Percentiles rank a stretch among this genome's conserved stretches.
Conservation (phyloP, 1,140 invertebrate species). For the Drosophila sucinea region DNA sequence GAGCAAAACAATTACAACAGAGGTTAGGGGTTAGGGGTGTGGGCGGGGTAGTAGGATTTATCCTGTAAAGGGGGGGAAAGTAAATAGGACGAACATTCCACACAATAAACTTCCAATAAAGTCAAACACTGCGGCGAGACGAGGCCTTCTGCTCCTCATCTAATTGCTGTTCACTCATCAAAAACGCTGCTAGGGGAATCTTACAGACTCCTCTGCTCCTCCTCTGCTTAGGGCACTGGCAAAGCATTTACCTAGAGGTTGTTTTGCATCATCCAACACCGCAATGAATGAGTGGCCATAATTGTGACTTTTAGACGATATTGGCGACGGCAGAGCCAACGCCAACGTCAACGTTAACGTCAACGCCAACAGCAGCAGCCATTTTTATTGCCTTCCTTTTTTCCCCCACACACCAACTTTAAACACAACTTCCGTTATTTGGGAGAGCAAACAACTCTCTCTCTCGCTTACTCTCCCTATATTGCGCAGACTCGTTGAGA, state of each 20-base stretch:
- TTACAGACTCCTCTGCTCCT: not conserved
- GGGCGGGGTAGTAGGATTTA: not conserved
- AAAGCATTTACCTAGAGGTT: slow-evolving; percentile 14
- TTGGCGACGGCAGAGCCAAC: slow-evolving; percentile 58
- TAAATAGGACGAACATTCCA: slow-evolving; percentile 49
- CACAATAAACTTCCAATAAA: slow-evolving; percentile 80
- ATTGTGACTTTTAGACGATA: slow-evolving; percentile 67
- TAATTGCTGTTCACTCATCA: slow-evolving; percentile 78
- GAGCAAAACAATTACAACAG: slow-evolving; percentile 64
- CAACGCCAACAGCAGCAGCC: slow-evolving; percentile 10
- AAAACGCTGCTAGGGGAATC: slow-evolving; percentile 26
- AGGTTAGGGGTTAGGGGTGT: not conserved
- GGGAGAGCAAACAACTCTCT: slow-evolving; percentile 23
- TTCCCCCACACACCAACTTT: not conserved
- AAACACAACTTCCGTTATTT: slow-evolving; percentile 2
- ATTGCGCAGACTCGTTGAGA: slow-evolving; percentile 22
- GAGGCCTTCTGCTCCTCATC: slow-evolving; percentile 42
- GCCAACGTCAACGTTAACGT: not conserved
- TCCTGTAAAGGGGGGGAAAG: not conserved
- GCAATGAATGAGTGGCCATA: slow-evolving; percentile 81
- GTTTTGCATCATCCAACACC: slow-evolving; percentile 74
- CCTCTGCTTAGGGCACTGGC: not conserved
- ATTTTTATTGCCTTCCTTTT: slow-evolving; percentile 3
- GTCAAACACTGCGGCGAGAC: slow-evolving; percentile 49
- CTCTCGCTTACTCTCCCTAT: slow-evolving; percentile 26